Evolutionary conservation across 2,113 vertebrate genomes (phyloP), one percentile per base, ranked within the genome.

Genomic region (human (Homo sapiens)): DNA sequence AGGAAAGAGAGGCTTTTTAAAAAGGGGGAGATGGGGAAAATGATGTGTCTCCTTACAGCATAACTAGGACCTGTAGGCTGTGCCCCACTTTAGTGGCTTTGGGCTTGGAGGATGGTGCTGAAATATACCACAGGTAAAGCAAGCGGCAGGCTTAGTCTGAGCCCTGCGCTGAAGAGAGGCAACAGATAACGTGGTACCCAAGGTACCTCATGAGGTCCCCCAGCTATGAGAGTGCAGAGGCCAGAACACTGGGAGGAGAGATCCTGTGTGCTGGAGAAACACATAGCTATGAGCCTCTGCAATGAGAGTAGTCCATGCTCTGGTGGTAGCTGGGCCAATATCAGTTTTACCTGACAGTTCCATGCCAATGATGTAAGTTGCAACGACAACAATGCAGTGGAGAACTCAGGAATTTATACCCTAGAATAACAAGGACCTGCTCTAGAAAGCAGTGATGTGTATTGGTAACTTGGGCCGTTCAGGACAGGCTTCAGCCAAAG

Each of bases 291-390:
- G 32, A 83, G 35, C 17, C 59, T 72, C 76, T 40, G 8, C 25
- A 25, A 0, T 45, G 5, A 64, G 1, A 1, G 20, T 8, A 12
- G 55, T 57, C 38, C 14, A 20, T 7, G 4, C 25, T 66, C 55
- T 84, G n/a, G 17, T 35, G 32, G 38, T 25, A 11, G 43, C 57
- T 55, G 5, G 23, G 64, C 43, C 72, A 18, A 12, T 11, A 16
- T 87, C 61, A 25, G 0, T 27, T 32, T 78, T 45, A 66, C 25
- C 20, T n/a, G 50, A 35, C 13, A 85, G n/a, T 5, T n/a, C 45
- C 32, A 20, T 2, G 0, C n/a, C 55, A 52, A 11, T 68, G 72
- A 61, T 2, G 1, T 50, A 45, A 70, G 10, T 30, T 35, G 52
- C 18, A 48, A 27, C 5, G 23, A 3, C 8, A 43, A 14, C 32